phyloP scores from a whole-genome alignment of 2,113 vertebrate genomes.

The Camelus bactrianus region DNA sequence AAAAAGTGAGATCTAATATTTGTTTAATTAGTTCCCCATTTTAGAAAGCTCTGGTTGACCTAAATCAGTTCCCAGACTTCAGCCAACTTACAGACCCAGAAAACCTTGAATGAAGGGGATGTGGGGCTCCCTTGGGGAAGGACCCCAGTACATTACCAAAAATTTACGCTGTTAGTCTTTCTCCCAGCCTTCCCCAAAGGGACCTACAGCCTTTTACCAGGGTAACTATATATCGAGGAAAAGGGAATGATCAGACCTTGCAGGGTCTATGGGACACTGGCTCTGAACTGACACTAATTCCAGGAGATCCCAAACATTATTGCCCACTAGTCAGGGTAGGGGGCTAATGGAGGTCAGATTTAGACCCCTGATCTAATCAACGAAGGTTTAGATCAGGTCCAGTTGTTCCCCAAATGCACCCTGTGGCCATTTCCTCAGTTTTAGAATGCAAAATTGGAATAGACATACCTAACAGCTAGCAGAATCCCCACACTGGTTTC shows the following conservation, averaged over 20 bases:
- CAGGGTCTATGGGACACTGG: too few species aligned
- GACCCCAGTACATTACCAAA: too few species aligned
- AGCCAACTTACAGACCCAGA: background rate
- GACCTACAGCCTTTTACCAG: background rate
- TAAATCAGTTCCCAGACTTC: background rate
- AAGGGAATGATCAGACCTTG: background rate
- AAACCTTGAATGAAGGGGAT: background rate
- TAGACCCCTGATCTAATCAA: background rate
- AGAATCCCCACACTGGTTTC: background rate
- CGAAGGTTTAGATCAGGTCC: background rate
- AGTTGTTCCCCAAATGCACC: background rate
- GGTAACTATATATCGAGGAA: background rate
- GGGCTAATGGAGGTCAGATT: background rate
- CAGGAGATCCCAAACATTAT: too few species aligned
- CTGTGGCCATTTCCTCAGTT: background rate
- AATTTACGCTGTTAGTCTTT: too few species aligned
- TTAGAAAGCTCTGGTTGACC: background rate
- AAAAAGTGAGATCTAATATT: background rate
- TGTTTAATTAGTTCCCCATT: background rate
- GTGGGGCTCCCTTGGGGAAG: background rate
- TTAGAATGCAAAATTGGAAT: background rate
- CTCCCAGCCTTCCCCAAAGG: too few species aligned
- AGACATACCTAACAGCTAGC: background rate
- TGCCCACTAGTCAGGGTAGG: background rate
- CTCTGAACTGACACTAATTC: too few species aligned